Evolutionary conservation across 92 coral and sea anemone genomes (phyloP), one percentile per base, ranked within the genome.

Genomic region (Palythoa grandiflora): DNA sequence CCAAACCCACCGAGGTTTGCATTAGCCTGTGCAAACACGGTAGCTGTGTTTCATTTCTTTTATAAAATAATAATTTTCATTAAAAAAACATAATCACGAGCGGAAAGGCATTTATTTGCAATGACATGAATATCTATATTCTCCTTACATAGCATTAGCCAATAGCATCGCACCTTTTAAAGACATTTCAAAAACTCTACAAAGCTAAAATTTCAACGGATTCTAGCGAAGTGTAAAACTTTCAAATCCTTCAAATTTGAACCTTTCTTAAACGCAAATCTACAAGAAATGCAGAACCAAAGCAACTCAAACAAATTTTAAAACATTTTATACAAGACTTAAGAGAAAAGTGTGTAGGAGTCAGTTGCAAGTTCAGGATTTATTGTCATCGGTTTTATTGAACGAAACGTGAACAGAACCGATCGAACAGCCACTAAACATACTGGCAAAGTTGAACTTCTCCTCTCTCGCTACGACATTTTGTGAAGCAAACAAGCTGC

Each of bases 61-160:
- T 28, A 28, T 28, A 28, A 28, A 28, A 28, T 28, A 28, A 28
- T 28, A 28, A 28, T 28, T 28, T 28, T 28, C 28, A 28, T 28
- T 52, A 52, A 52, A 52, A 52, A 52, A 52, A 52, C 55, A 52
- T 6, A 52, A 52, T 52, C 55, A 52, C 55, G 55, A 52, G 12
- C 55, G 55, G 55, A 52, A 52, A 6, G 55, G 55, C 55, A 57
- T 57, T 57, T 57, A 57, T 7, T 57, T 7, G 55, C 55, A 51
- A 51, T 11, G 55, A 51, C 55, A 11, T 51, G 8, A 51, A 51
- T 51, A 6, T 51, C 68, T 5, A 17, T 61, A 13, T n/a, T n/a
- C 77, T 52, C 74, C 63, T 57, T 57, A 57, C 63, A 57, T 57
- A 57, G 63, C 63, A 57, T 10, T 57, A 57, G 63, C 63, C 63